Percentiles rank a stretch among this genome's conserved stretches.
Evolutionary conservation across 2,888 invertebrate genomes (phyloP).

Genomic region (Euplexia lucipara): DNA sequence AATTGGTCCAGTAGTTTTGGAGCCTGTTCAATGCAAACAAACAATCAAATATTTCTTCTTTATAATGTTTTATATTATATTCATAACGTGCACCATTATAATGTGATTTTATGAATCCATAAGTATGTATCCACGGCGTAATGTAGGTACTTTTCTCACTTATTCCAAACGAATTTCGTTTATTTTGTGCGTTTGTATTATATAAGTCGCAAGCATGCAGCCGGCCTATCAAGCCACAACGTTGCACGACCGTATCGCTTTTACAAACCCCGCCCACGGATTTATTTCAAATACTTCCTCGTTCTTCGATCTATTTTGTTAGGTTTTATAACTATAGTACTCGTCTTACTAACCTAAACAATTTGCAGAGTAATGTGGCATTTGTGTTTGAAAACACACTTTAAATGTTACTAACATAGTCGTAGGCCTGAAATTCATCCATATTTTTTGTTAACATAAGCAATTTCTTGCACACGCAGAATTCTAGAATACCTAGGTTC

Average conservation of each 20-base stretch:
- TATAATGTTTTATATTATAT: too few species aligned
- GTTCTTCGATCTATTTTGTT: constrained; percentile 69
- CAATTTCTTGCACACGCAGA: constrained; percentile 1
- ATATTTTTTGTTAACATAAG: neutral
- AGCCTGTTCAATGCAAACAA: too few species aligned
- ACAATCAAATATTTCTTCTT: too few species aligned
- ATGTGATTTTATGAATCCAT: too few species aligned
- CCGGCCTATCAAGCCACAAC: constrained; percentile 71
- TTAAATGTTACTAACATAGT: neutral
- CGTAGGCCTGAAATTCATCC: neutral
- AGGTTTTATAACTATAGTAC: constrained; percentile 40
- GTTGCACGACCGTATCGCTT: constrained; percentile 80
- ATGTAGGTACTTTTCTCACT: too few species aligned
- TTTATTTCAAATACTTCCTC: constrained; percentile 81
- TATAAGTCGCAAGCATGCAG: constrained; percentile 58
- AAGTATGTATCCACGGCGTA: too few species aligned
- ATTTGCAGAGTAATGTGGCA: neutral
- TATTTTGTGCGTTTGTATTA: neutral
- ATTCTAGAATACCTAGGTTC: constrained; percentile 45
- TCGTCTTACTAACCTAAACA: constrained; percentile 30
- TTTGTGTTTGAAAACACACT: neutral
- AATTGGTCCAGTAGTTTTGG: too few species aligned
- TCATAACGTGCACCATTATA: too few species aligned
- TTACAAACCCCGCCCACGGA: constrained; percentile 81
- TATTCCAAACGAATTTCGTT: too few species aligned